A percentile compares a stretch with the other conserved stretches of the same genome.
phyloP scores from a whole-genome alignment of 1,140 invertebrate species.

The Drosophila bocqueti region DNA sequence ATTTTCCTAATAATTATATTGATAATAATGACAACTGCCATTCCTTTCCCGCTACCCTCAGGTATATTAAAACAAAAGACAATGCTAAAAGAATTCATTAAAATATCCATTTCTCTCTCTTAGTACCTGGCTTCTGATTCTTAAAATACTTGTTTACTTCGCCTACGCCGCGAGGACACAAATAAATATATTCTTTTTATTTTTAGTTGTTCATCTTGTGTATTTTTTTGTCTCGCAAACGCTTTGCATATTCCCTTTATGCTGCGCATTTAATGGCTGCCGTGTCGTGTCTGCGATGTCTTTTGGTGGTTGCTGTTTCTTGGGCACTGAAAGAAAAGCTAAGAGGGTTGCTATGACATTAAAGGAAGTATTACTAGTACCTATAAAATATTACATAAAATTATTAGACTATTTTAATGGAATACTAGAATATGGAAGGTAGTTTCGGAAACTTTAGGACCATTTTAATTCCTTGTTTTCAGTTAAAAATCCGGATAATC shows the following conservation, averaged over 20 bases:
- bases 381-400: too few relatives aligned
- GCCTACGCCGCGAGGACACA: neutral
- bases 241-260: slow-evolving; percentile 71
- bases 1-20: too few relatives aligned
- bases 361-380: neutral
- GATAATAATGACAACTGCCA: neutral
- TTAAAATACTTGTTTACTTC: slow-evolving; percentile 5
- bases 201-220: slow-evolving; percentile 22
- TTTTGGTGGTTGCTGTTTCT: slow-evolving; percentile 33
- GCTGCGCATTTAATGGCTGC: slow-evolving; percentile 60
- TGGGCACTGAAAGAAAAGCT: neutral
- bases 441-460: too few relatives aligned
- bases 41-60: neutral
- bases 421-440: too few relatives aligned
- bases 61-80: neutral
- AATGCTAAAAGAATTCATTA: slow-evolving; percentile 19
- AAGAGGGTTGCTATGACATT: rapidly evolving
- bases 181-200: slow-evolving; percentile 32
- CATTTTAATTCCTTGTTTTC: too few relatives aligned
- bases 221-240: slow-evolving; percentile 56
- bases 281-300: slow-evolving; percentile 11
- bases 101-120: neutral
- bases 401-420: neutral
- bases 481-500: too few relatives aligned
- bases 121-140: neutral